Evolutionary conservation across 2,797 vertebrate genomes (phyloP).

Genomic region (Parauchenoglanis punctatus): DNA sequence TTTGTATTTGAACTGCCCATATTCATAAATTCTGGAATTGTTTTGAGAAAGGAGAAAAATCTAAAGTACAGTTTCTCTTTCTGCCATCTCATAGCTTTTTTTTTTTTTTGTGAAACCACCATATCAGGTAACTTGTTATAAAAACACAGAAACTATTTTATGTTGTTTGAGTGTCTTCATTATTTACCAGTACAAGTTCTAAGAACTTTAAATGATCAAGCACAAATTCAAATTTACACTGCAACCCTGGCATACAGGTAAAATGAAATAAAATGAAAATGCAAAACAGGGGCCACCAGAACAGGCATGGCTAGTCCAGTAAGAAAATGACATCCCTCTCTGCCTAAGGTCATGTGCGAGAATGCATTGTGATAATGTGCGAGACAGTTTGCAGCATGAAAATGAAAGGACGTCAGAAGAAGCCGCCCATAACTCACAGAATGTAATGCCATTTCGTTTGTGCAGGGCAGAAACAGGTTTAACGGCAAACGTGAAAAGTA

Average conservation of each 20-base stretch:
- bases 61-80: neutral
- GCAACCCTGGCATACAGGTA: conserved; percentile 6
- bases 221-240: conserved; percentile 17
- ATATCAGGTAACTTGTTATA: neutral
- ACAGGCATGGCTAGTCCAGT: conserved; percentile 49
- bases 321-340: conserved; percentile 43
- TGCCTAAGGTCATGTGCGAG: conserved; percentile 45
- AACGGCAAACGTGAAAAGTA: conserved; percentile 44
- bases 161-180: neutral
- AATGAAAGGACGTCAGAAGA: conserved; percentile 41
- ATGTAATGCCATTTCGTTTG: conserved; percentile 29
- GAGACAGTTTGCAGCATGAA: conserved; percentile 40
- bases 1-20: neutral
- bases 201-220: conserved; percentile 14
- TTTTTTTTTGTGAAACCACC: neutral
- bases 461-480: conserved; percentile 47
- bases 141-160: neutral
- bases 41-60: neutral
- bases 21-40: neutral
- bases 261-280: conserved; percentile 27
- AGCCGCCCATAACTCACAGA: conserved; percentile 30
- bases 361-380: conserved; percentile 10
- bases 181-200: neutral
- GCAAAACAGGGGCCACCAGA: conserved; percentile 40
- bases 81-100: neutral